Evolutionary conservation across 2,888 invertebrate genomes (phyloP), one percentile per base, ranked within the genome.

Genomic region (Phorcus lineatus): DNA sequence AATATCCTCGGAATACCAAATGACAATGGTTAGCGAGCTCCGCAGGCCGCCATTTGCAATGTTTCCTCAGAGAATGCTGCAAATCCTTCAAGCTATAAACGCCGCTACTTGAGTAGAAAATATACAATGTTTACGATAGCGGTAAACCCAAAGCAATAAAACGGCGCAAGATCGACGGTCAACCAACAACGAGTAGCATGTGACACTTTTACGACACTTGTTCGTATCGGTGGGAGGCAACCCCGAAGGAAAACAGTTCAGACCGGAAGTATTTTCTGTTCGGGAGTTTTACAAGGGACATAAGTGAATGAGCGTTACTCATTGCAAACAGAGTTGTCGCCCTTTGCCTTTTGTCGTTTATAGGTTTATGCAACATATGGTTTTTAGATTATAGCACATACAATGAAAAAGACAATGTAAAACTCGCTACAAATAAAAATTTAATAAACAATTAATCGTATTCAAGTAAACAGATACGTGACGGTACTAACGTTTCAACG

Each of bases 121-220:
- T 70, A 70, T 70, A 70, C 70, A 70, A 40, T 70, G 70, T 70
- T 40, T 70, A 70, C n/a, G 70, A 70, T 36, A 70, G 19, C 19
- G 70, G n/a, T 28, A 70, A 70, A 36, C 28, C 40, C 70, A 70
- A 17, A 36, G 70, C 40, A 13, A 70, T 70, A 70, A 70, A 70
- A 31, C 40, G 36, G 70, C n/a, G 36, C 36, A 36, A 70, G 70
- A 70, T 70, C 70, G 36, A 70, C 36, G 70, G 70, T 70, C 70
- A 70, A 31, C 17, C 16, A 36, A 36, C 70, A n/a, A 28, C 40
- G 36, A 70, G 70, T 70, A 19, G 40, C 28, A 40, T 70, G 70
- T 70, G 70, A 70, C 70, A 70, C 70, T 70, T 70, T 70, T 70
- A 70, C 70, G 70, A 70, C 70, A 70, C 36, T 36, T 28, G 62